Base-by-base conservation (phyloP, 2,888 invertebrate genomes). In the Boloria euphrosyne region DNA sequence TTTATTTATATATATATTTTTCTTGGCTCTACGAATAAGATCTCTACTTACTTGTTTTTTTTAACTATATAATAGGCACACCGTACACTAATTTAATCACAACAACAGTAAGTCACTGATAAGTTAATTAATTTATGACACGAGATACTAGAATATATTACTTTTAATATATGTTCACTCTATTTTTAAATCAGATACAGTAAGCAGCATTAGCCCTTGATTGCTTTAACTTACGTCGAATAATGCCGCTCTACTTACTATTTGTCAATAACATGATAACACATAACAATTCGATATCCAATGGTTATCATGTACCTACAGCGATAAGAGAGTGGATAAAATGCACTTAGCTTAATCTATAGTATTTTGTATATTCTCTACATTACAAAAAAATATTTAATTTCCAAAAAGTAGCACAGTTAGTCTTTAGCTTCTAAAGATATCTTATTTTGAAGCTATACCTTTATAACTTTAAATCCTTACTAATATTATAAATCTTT, bases 261-360 rank as follows among this genome's bases (percentile, higher is more conserved):
- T 71, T 71, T 67, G 63, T 71, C 71, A 73, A 74, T 69, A 72
- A 69, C 71, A 70, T 73, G 82, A 82, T 85, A 85, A 82, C 78
- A 77, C 77, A 76, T 74, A 77, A 69, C 69, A 67, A 49, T 62
- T 58, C 78, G 81, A 83, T 86, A 84, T 76, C 75, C 75, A 76
- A 76, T 78, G 75, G 79, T 82, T 90, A 89, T 89, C 88, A 76
- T 73, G 74, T 68, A 67, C 61, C 57, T 67, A 81, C 73, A 69
- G 71, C 70, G 72, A 71, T 74, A 75, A 89, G 85, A 73, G 65
- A 67, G 67, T 72, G 68, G 74, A 73, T 75, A 71, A 75, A 79
- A 73, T 78, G 54, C 64, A 65, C 38, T 18, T 18, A 49, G 14
- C 10, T 14, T 50, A 57, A 18, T 18, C n/a, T 52, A 16, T 57